These are phyloP conservation scores for Pipra filicauda DNA, from an alignment of 2,113 vertebrate genomes.

Conservation along the genomic window DNA sequence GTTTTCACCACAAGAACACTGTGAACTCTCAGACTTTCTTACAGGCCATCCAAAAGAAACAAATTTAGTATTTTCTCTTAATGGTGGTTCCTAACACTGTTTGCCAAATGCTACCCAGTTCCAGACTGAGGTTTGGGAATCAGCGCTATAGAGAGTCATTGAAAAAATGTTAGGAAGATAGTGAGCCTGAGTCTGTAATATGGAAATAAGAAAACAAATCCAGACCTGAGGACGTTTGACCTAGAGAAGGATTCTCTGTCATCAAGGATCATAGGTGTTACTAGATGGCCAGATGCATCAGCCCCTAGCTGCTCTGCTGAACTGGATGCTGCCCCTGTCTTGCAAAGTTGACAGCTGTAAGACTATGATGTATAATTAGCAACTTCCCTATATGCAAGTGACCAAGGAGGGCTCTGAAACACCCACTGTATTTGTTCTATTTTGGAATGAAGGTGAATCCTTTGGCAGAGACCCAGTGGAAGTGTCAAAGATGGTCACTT, in stretches of 20 bases:
- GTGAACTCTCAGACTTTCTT: background rate
- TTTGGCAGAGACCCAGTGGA: background rate
- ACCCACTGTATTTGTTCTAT: background rate
- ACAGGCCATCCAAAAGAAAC: background rate
- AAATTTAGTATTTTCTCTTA: background rate
- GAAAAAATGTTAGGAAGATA: background rate
- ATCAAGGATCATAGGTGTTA: background rate
- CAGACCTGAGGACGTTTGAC: background rate
- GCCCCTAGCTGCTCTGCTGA: background rate
- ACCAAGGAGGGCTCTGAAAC: background rate
- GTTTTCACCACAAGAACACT: background rate
- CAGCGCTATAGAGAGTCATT: rapidly evolving
- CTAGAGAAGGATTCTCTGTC: background rate
- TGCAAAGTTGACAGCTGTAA: background rate
- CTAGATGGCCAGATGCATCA: background rate
- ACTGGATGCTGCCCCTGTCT: background rate
- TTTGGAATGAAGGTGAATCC: background rate
- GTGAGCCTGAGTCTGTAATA: background rate
- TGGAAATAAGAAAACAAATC: background rate
- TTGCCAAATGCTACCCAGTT: background rate
- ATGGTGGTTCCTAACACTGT: background rate
- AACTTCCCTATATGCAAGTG: background rate
- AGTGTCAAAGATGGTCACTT: background rate
- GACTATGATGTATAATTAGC: background rate
- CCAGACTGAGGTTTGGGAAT: background rate